phyloP scores from a whole-genome alignment of 2,888 invertebrate species.

The Ischnura elegans region DNA sequence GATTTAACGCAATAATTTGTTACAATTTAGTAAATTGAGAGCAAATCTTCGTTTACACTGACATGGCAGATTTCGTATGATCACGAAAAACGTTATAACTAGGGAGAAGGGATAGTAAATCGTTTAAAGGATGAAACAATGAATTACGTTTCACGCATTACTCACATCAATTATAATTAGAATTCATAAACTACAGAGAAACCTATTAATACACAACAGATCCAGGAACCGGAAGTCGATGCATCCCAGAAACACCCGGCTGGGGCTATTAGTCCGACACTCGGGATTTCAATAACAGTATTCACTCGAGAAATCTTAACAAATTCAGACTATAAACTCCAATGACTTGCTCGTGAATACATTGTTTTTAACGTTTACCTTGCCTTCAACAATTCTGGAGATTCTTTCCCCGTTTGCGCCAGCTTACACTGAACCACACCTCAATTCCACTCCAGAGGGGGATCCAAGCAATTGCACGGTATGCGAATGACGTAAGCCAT shows the following conservation, averaged over 20 bases:
- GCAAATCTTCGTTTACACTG: not conserved
- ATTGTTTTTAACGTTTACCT: slow-evolving; percentile 45
- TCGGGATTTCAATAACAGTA: slow-evolving; percentile 29
- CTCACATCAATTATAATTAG: slow-evolving; percentile 61
- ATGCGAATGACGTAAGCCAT: slow-evolving; percentile 67
- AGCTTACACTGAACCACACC: slow-evolving; percentile 68
- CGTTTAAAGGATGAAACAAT: not conserved
- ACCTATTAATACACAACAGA: slow-evolving; percentile 65
- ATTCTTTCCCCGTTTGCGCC: slow-evolving; percentile 23
- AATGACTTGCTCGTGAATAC: not conserved
- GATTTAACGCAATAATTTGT: no score
- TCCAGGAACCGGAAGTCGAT: slow-evolving; percentile 66
- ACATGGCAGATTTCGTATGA: slow-evolving; percentile 45
- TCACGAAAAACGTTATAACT: not conserved
- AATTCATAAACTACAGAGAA: slow-evolving; percentile 55
- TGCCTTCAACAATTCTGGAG: not conserved
- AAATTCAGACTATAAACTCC: not conserved
- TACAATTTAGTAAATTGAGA: no score
- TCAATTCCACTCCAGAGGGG: slow-evolving; percentile 68
- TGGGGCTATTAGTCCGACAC: slow-evolving; percentile 52
- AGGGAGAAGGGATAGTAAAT: not conserved
- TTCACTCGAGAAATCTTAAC: not conserved
- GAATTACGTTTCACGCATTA: not conserved
- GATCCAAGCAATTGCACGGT: slow-evolving; percentile 68
- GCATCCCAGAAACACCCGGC: slow-evolving; percentile 67